Conservation (phyloP, 1,140 invertebrate species). For the Heliconius congener region DNA sequence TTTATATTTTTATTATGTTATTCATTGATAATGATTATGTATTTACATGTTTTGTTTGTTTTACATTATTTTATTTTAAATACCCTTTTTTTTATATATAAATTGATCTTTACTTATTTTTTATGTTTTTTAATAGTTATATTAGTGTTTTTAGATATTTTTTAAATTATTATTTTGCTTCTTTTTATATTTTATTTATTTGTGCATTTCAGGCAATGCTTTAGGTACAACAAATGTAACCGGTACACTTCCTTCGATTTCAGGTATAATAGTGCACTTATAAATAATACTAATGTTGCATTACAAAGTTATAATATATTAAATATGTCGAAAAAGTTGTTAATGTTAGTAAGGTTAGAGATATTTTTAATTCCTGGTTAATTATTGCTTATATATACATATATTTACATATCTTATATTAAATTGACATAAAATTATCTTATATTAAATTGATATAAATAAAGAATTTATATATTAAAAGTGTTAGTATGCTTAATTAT, state of each 20-base stretch:
- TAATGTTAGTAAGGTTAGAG: background rate
- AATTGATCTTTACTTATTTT: too few species aligned
- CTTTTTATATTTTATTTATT: background rate
- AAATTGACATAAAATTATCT: background rate
- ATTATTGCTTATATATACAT: background rate
- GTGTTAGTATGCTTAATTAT: too few species aligned
- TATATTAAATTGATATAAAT: too few species aligned
- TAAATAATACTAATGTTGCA: background rate
- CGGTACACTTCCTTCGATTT: conserved; percentile 48
- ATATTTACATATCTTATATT: background rate
- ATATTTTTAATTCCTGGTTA: background rate
- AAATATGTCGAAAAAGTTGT: too few species aligned
- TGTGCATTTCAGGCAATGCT: conserved; percentile 43
- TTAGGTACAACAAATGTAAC: conserved; percentile 55
- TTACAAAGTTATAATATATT: too few species aligned
- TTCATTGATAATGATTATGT: too few species aligned
- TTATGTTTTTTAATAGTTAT: background rate
- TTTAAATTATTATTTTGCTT: background rate
- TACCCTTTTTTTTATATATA: too few species aligned
- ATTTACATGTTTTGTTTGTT: too few species aligned
- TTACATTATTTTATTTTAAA: too few species aligned
- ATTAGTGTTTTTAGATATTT: conserved; percentile 6
- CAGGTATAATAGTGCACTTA: conserved; percentile 43
- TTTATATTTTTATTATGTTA: too few species aligned
- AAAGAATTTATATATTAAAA: too few species aligned